A percentile compares a stretch with the other conserved stretches of the same genome.
phyloP scores from a whole-genome alignment of 2,113 vertebrate species.

The Ophiodon elongatus region DNA sequence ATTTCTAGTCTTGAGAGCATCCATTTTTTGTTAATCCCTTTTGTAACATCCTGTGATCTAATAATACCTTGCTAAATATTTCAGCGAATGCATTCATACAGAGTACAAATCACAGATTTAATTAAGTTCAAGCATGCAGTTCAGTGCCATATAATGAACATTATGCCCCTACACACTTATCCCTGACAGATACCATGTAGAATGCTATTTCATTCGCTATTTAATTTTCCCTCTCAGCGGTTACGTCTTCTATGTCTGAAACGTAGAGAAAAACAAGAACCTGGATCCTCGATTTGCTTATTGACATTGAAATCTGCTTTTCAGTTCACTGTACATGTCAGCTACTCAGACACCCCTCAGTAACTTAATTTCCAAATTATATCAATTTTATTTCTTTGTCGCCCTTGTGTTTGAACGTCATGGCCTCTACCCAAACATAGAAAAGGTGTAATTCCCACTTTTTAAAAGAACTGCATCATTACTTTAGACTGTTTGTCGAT shows the following conservation, averaged over 20 bases:
- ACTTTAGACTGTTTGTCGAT: constrained; percentile 65
- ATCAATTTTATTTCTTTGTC: constrained; percentile 76
- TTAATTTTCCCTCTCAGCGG: constrained; percentile 76
- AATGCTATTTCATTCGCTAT: constrained; percentile 62
- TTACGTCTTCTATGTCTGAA: constrained; percentile 53
- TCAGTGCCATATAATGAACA: constrained; percentile 51
- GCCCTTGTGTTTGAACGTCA: constrained; percentile 78
- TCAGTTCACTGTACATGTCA: constrained; percentile 68
- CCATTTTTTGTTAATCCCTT: constrained; percentile 1
- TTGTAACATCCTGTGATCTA: constrained; percentile 23
- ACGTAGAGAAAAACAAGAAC: constrained; percentile 61
- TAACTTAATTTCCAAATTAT: constrained; percentile 67
- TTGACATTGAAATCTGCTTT: constrained; percentile 77
- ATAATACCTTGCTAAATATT: constrained; percentile 29
- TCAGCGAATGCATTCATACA: constrained; percentile 20
- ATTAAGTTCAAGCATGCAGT: constrained; percentile 47
- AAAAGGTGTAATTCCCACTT: constrained; percentile 19
- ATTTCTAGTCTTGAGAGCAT: not conserved
- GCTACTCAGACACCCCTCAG: constrained; percentile 65
- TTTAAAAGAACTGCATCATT: constrained; percentile 49
- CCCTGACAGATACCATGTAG: constrained; percentile 38
- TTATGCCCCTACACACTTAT: constrained; percentile 30
- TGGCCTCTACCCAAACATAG: constrained; percentile 64
- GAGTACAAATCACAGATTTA: constrained; percentile 23
- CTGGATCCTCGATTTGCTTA: constrained; percentile 60